Base-by-base conservation (phyloP, 2,797 vertebrate genomes). In the Catharus ustulatus region DNA sequence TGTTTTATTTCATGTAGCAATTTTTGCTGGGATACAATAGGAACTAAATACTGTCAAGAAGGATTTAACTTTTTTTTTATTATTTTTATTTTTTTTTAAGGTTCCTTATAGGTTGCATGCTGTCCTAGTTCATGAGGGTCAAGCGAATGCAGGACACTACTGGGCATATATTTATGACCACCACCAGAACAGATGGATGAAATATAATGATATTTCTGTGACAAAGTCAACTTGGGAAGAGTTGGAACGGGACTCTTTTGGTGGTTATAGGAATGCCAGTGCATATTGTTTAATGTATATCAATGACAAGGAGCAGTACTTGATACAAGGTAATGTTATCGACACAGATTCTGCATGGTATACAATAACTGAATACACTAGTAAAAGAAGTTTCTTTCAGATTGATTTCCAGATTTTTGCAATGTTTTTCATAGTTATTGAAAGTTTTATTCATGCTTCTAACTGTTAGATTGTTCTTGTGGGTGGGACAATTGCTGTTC, bases 281-380 rank as follows among this genome's bases (percentile, higher is more conserved):
- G 99, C 99, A 73, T 99, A 99, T 91, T 99, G 99, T 96, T 98
- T 99, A 97, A 99, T 99, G 99, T 99, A 99, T 92, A 99, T 99
- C 94, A 99, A 99, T 21, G 99, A 99, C 95, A 99, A 99, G 94
- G 99, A 99, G 84, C 99, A 99, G 51, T 99, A 99, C 90, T 98
- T 99, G 95, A 99, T 99, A 97, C 98, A 99, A 98, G 99, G 99
- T 99, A 98, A 97, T 91, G 55, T 94, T 96, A 52, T 42, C 2
- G 0, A 0, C 55, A 7, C 30, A 12, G 64, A 64, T 84, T 94
- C 84, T 91, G 22, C 58, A n/a, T 89, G 61, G 52, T 84, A 19
- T 9, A 29, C 21, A 24, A 24, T 84, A 87, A 27, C 30, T 36
- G 5, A 66, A 67, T 69, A 13, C 20, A 43, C 14, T 36, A 34